Evolutionary conservation across 2,113 vertebrate genomes (phyloP).

Genomic region (Oceanodroma tethys): DNA sequence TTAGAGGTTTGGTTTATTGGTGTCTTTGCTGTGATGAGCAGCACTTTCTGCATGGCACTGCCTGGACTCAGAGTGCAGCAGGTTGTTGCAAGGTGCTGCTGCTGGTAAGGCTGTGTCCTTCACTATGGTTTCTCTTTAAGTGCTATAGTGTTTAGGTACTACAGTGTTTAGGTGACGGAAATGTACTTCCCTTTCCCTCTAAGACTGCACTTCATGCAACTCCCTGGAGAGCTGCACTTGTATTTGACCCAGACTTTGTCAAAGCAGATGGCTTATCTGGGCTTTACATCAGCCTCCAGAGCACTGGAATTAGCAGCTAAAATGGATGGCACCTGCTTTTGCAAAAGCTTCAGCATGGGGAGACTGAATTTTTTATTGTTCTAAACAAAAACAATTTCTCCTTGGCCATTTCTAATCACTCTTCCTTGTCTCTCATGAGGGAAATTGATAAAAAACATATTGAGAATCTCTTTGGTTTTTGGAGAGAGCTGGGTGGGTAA

Average conservation of each 20-base stretch:
- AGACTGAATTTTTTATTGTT: not conserved
- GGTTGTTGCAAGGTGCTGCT: not conserved
- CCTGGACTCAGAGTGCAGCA: not conserved
- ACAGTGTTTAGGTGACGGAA: not conserved
- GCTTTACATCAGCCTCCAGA: not conserved
- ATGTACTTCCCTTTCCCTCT: not conserved
- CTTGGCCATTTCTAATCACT: not conserved
- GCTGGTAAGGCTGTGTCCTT: not conserved
- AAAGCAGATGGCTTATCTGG: not conserved
- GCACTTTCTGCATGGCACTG: not conserved
- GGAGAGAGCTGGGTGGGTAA: not conserved
- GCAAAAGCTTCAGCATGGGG: not conserved
- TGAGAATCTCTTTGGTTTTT: not conserved
- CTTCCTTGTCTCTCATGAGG: not conserved
- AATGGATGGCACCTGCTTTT: not conserved
- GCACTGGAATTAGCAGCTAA: not conserved
- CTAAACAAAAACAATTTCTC: not conserved
- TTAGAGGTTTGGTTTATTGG: not conserved
- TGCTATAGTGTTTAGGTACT: not conserved
- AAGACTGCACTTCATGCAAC: not conserved
- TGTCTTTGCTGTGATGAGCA: not conserved
- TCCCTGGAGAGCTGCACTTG: not conserved
- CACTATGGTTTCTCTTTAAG: not conserved
- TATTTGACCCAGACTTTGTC: not conserved
- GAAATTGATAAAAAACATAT: not conserved